Evolutionary conservation across 1,140 invertebrate species (phyloP).

Genomic region (Phocides pigmalion): DNA sequence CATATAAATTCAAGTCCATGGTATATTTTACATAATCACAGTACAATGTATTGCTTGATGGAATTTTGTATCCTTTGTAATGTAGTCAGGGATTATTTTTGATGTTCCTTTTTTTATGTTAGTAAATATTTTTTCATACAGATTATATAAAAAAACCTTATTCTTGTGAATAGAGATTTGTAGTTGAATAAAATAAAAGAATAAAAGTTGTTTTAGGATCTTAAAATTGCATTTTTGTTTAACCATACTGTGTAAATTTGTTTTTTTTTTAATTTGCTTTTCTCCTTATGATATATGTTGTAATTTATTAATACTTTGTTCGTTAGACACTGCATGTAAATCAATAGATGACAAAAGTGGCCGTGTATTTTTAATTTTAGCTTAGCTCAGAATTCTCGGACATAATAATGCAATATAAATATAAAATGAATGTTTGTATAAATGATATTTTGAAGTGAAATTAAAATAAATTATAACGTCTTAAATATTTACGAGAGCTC

Average conservation of each 20-base stretch:
- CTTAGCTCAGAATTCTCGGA: slow-evolving; percentile 34
- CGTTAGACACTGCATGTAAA: slow-evolving; percentile 8
- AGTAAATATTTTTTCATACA: slow-evolving; percentile 14
- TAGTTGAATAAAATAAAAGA: slow-evolving; percentile 1
- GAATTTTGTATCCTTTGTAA: slow-evolving; percentile 12
- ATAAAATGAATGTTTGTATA: slow-evolving; percentile 1
- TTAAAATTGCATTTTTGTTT: slow-evolving; percentile 23
- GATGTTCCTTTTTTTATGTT: slow-evolving; percentile 42
- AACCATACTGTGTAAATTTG: neutral
- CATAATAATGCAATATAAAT: slow-evolving; percentile 19
- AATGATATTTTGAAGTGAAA: slow-evolving; percentile 2
- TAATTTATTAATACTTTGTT: neutral
- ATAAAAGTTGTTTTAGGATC: slow-evolving; percentile 2
- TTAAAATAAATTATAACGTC: slow-evolving; percentile 27
- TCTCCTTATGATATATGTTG: neutral
- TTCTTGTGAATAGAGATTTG: slow-evolving; percentile 10
- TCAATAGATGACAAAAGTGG: slow-evolving; percentile 33
- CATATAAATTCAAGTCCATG: slow-evolving; percentile 33
- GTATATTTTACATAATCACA: slow-evolving; percentile 30
- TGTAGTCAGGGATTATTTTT: slow-evolving; percentile 37
- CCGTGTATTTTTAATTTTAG: slow-evolving; percentile 38
- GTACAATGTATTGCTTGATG: slow-evolving; percentile 24
- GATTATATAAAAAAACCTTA: neutral
- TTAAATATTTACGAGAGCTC: slow-evolving; percentile 29
- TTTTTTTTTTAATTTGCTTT: neutral